phyloP scores from a whole-genome alignment of 2,113 vertebrate genomes.

The Brienomyrus brachyistius region DNA sequence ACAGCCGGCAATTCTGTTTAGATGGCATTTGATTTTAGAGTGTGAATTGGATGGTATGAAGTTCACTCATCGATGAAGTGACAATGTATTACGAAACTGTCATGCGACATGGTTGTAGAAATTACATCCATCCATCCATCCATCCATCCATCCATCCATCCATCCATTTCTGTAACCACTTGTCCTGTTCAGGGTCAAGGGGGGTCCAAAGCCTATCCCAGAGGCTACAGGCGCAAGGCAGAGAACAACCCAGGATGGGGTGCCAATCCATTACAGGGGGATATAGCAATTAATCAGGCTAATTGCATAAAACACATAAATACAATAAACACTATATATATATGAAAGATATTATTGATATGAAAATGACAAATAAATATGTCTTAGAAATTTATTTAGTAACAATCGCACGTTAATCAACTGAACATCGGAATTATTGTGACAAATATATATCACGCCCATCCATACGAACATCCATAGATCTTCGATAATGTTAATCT shows the following conservation, averaged over 20 bases:
- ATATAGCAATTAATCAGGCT: background rate
- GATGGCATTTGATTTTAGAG: background rate
- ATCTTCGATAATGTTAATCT: background rate
- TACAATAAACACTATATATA: background rate
- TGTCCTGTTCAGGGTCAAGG: too few relatives aligned
- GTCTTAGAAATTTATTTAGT: background rate
- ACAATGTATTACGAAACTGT: background rate
- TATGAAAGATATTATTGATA: background rate
- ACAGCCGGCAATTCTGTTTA: background rate
- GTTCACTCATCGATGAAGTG: background rate
- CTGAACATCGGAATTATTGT: background rate
- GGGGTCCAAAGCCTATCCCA: too few relatives aligned
- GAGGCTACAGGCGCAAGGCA: background rate
- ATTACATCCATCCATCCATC: background rate
- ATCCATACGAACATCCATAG: background rate
- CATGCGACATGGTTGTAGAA: background rate
- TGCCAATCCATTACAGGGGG: background rate
- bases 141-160: background rate
- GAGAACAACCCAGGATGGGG: background rate
- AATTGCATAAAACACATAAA: background rate
- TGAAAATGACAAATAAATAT: background rate
- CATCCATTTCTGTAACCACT: background rate
- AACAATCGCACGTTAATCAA: background rate
- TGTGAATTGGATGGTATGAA: background rate
- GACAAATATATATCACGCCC: background rate